These are phyloP conservation scores for Acleris sparsana DNA, from an alignment of 2,888 invertebrate species.

Conservation along the genomic window DNA sequence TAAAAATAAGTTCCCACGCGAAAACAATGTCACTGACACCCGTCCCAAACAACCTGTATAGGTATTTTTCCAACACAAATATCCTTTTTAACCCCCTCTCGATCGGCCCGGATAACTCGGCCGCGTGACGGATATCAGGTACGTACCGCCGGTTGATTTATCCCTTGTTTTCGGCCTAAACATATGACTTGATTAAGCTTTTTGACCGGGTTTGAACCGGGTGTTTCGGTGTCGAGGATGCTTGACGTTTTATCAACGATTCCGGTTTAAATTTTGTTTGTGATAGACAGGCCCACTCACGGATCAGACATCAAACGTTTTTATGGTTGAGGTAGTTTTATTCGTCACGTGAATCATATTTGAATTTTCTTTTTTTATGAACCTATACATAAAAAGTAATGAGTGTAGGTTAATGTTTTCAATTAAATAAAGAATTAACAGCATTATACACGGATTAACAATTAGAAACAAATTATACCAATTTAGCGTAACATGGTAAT, in stretches of 20 bases:
- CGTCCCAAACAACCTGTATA: conserved; percentile 15
- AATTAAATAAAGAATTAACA: too few species aligned
- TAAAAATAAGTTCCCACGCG: neutral
- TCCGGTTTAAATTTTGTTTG: neutral
- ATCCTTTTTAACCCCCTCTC: conserved; percentile 14
- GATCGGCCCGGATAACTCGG: conserved; percentile 18
- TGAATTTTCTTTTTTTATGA: too few species aligned
- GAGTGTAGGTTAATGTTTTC: too few species aligned
- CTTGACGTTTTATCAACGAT: conserved; percentile 4
- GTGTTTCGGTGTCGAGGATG: conserved; percentile 15
- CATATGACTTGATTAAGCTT: conserved; percentile 28
- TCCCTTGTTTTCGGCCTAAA: conserved; percentile 3
- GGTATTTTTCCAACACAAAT: conserved; percentile 23
- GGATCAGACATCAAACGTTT: too few species aligned
- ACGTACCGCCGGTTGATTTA: conserved; percentile 1
- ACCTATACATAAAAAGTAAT: too few species aligned
- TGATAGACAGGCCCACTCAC: too few species aligned
- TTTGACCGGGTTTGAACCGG: conserved; percentile 19
- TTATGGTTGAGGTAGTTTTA: too few species aligned
- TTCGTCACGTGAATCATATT: too few species aligned
- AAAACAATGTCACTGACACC: conserved; percentile 2
- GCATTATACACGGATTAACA: too few species aligned
- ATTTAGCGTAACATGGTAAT: too few species aligned
- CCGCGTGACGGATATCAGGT: conserved; percentile 20
- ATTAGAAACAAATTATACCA: too few species aligned